A percentile compares a stretch with the other conserved stretches of the same genome.
Evolutionary conservation across 30 jellyfish, hydroid and myxozoan genomes (phyloP).

Genomic region (Aurelia sp.): DNA sequence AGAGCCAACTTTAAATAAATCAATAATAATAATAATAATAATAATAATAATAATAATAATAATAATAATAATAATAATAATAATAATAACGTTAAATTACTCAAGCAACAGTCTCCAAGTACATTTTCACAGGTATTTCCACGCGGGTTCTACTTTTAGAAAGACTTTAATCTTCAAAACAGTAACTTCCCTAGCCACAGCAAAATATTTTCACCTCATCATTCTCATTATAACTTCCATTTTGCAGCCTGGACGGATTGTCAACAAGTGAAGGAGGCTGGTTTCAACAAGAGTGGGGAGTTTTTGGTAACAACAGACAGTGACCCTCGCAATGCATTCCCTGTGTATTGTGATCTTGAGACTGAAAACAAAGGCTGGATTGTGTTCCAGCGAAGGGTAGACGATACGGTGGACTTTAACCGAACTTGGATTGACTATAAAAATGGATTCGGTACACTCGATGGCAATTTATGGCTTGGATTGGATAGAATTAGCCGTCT

Average conservation of each 20-base stretch:
- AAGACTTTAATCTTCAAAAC: no score
- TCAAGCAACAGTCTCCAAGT: no score
- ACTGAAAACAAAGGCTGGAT: constrained; percentile 13
- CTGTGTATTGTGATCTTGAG: constrained; percentile 15
- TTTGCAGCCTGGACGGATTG: background rate
- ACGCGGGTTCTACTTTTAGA: no score
- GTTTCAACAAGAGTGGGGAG: constrained; percentile 5
- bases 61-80: no score
- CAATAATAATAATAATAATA: no score
- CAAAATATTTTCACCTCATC: no score
- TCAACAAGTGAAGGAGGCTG: background rate
- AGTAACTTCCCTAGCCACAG: no score
- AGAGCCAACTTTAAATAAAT: no score
- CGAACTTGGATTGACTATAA: constrained; percentile 34
- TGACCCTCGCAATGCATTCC: constrained; percentile 3
- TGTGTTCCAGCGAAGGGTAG: constrained; percentile 27
- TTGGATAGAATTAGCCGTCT: constrained; percentile 14
- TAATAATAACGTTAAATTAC: no score
- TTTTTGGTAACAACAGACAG: constrained; percentile 2
- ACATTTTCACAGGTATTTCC: no score
- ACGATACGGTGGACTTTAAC: constrained; percentile 8
- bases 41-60: no score
- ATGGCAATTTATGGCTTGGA: constrained; percentile 51
- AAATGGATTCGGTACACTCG: constrained; percentile 39
- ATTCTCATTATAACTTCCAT: background rate